Percentiles rank a stretch among this genome's conserved stretches.
These are phyloP conservation scores for Catharus minimus DNA, from an alignment of 2,113 vertebrate species.

Conservation along the genomic window DNA sequence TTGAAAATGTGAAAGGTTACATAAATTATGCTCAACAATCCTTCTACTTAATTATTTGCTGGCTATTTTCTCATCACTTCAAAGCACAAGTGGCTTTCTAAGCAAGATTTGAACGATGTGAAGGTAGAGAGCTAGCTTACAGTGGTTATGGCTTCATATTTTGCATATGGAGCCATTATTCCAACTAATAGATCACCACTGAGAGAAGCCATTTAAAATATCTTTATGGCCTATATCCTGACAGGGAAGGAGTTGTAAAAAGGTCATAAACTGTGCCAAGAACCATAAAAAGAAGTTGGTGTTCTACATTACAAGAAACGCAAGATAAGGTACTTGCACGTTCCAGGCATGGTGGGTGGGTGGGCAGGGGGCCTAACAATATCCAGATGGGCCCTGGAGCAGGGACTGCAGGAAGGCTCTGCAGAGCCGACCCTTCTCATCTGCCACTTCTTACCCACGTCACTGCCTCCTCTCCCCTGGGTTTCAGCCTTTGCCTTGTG, in stretches of 20 bases:
- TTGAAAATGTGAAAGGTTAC: constrained; percentile 43
- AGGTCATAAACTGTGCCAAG: constrained; percentile 58
- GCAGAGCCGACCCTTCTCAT: neutral
- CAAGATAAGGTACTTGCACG: constrained; percentile 62
- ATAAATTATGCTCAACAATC: constrained; percentile 46
- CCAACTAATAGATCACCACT: constrained; percentile 54
- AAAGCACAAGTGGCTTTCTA: constrained; percentile 23
- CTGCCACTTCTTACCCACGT: neutral
- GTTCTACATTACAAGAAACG: constrained; percentile 60
- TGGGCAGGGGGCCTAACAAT: constrained; percentile 56
- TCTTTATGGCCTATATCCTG: constrained; percentile 62
- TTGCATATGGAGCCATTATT: constrained; percentile 58
- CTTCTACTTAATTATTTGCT: constrained; percentile 41
- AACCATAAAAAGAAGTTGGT: constrained; percentile 64
- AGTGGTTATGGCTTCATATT: constrained; percentile 56
- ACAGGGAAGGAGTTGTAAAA: constrained; percentile 57
- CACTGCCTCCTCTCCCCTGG: neutral
- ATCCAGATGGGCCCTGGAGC: constrained; percentile 53
- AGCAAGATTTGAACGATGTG: neutral
- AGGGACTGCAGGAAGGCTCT: neutral
- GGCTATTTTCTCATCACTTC: constrained; percentile 43
- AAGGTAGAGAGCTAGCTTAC: constrained; percentile 27
- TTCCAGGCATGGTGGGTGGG: constrained; percentile 62
- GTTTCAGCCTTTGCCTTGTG: neutral
- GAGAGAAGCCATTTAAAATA: constrained; percentile 62